A percentile compares a stretch with the other conserved stretches of the same genome.
Evolutionary conservation across 2,888 invertebrate species (phyloP).

Genomic region (Pyrgus malvae): DNA sequence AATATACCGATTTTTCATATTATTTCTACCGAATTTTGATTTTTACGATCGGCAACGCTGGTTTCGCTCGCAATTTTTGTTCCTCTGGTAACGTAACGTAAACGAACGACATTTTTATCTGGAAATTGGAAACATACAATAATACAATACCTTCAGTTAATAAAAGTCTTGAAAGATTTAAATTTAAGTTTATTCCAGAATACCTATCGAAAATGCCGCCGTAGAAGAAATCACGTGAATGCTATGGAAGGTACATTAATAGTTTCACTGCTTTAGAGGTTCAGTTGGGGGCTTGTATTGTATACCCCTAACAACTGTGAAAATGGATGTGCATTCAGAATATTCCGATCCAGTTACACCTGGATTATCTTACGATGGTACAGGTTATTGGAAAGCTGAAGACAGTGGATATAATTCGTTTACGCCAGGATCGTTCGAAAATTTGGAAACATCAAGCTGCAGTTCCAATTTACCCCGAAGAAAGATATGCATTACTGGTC

Average conservation of each 20-base stretch:
- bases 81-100: too few relatives aligned
- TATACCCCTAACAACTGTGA: constrained; percentile 18
- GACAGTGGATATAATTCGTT: constrained; percentile 74
- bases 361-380: constrained; percentile 49
- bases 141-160: too few relatives aligned
- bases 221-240: constrained; percentile 1
- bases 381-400: constrained; percentile 59
- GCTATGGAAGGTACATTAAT: neutral
- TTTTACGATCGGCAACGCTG: too few relatives aligned
- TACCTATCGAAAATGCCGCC: constrained; percentile 25
- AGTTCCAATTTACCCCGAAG: constrained; percentile 50
- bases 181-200: too few relatives aligned
- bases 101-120: too few relatives aligned
- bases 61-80: too few relatives aligned
- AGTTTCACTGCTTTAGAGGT: neutral
- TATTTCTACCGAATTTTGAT: too few relatives aligned
- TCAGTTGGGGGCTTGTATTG: neutral
- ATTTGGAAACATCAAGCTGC: constrained; percentile 55
- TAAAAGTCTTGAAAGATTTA: too few relatives aligned
- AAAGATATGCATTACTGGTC: constrained; percentile 46
- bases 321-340: constrained; percentile 62
- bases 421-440: constrained; percentile 65
- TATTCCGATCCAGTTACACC: constrained; percentile 54
- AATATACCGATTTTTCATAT: too few relatives aligned
- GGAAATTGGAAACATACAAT: too few relatives aligned